phyloP scores from a whole-genome alignment of 2,113 vertebrate genomes.

The Leuciscus idus region DNA sequence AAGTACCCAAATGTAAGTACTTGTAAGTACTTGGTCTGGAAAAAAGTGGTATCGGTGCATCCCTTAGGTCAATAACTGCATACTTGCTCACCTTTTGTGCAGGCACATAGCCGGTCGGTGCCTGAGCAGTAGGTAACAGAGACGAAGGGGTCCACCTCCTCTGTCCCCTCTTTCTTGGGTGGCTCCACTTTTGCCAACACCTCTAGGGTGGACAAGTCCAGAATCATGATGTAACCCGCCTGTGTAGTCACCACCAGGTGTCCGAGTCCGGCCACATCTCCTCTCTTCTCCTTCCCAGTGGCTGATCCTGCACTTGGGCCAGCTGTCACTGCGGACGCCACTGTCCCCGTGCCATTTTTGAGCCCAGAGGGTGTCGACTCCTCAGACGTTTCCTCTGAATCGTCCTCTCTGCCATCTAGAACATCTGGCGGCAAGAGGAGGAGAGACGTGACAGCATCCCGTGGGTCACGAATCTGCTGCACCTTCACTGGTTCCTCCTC shows the following conservation, averaged over 20 bases:
- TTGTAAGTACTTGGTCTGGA: no score
- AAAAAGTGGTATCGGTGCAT: no score
- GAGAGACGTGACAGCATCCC: conserved; percentile 94
- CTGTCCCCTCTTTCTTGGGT: conserved; percentile 90
- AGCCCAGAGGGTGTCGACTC: conserved; percentile 81
- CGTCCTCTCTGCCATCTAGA: conserved; percentile 93
- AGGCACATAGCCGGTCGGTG: conserved; percentile 97
- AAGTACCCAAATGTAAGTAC: no score
- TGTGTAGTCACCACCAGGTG: conserved; percentile 97
- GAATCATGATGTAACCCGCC: conserved; percentile 94
- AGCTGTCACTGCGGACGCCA: conserved; percentile 15
- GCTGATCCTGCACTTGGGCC: conserved; percentile 48
- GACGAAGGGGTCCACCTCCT: conserved; percentile 93
- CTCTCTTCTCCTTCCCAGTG: conserved; percentile 83
- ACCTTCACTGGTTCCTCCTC: conserved; percentile 96
- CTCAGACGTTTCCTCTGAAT: conserved; percentile 89
- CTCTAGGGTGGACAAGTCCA: conserved; percentile 95
- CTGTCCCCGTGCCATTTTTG: conserved; percentile 75
- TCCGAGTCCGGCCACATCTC: conserved; percentile 87
- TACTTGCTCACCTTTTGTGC: conserved; percentile 89
- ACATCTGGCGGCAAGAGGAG: conserved; percentile 96
- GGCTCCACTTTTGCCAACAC: conserved; percentile 97
- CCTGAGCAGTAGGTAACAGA: conserved; percentile 99
- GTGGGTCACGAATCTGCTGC: conserved; percentile 94
- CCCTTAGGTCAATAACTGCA: not conserved